Evolutionary conservation across 2,888 invertebrate genomes (phyloP), one percentile per base, ranked within the genome.

Genomic region (Aleiodes leptofemur): DNA sequence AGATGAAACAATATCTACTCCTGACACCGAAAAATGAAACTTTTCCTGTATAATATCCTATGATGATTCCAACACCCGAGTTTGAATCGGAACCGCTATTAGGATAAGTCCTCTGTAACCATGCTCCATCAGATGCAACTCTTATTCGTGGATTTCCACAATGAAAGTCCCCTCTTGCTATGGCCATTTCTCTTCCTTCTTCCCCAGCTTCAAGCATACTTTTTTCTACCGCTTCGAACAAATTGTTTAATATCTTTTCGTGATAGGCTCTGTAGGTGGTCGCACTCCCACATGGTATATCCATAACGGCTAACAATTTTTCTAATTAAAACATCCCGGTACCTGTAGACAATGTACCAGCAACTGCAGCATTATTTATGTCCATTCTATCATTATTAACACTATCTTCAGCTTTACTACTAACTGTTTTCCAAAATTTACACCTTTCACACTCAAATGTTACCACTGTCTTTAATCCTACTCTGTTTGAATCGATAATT

Each of bases 1-100:
- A 79, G 11, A 78, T 69, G 8, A 77, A 64, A 61, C 85, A 85
- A 72, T 78, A 84, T 75, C 83, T 85, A 69, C 86, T 85, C 0
- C 81, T 34, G 1, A 85, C 75, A 14, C 83, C 83, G 29, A 82
- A 56, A 68, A 77, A 83, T 31, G 85, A 57, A 43, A 83, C 75
- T 77, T 82, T 83, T 48, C 76, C 29, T 2, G 82, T 80, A 11
- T 66, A 13, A 8, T 51, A 56, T 2, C 77, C 82, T 11, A 83
- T 57, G n/a, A 83, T 80, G 1, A 68, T 74, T 14, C 76, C 80
- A 4, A 77, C 43, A 13, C 81, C 81, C 34, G 80, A 78, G 8
- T 59, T 55, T 8, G 82, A 81, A 72, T 83, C 75, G 48, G 78
- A 80, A 4, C 68, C 69, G 11, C 71, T 59, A 0, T 14, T 75